phyloP scores from a whole-genome alignment of 2,797 vertebrate genomes.

The Eupleurogrammus muticus region DNA sequence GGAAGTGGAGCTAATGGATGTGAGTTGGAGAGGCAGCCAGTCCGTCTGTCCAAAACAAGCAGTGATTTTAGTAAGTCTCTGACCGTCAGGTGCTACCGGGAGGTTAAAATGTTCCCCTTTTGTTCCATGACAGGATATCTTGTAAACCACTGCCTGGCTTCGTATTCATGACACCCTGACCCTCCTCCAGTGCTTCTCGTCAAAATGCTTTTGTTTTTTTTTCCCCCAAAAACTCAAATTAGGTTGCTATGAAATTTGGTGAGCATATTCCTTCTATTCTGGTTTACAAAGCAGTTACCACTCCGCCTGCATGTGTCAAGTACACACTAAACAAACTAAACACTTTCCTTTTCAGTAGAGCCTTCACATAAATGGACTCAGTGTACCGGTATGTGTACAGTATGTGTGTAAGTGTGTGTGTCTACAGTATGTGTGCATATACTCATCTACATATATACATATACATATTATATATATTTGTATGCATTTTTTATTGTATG shows the following conservation, averaged over 20 bases:
- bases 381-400: too few relatives aligned
- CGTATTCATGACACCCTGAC: not conserved
- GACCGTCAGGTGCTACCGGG: not conserved
- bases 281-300: too few relatives aligned
- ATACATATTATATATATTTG: too few relatives aligned
- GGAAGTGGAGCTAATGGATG: constrained; percentile 1
- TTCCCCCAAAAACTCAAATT: not conserved
- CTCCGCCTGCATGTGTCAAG: too few relatives aligned
- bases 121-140: not conserved
- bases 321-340: too few relatives aligned
- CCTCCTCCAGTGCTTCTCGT: not conserved
- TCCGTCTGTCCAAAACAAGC: not conserved
- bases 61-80: not conserved
- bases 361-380: too few relatives aligned
- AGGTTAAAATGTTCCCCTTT: not conserved
- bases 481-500: too few relatives aligned
- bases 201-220: too few relatives aligned
- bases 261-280: not conserved
- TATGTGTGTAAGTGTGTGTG: too few relatives aligned
- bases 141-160: not conserved
- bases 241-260: not conserved
- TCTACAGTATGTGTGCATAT: too few relatives aligned
- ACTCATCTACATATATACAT: too few relatives aligned
- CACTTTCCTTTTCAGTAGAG: too few relatives aligned
- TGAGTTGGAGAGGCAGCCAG: not conserved